These are phyloP conservation scores for Lontra canadensis DNA, from an alignment of 2,113 vertebrate genomes.

Conservation along the genomic window DNA sequence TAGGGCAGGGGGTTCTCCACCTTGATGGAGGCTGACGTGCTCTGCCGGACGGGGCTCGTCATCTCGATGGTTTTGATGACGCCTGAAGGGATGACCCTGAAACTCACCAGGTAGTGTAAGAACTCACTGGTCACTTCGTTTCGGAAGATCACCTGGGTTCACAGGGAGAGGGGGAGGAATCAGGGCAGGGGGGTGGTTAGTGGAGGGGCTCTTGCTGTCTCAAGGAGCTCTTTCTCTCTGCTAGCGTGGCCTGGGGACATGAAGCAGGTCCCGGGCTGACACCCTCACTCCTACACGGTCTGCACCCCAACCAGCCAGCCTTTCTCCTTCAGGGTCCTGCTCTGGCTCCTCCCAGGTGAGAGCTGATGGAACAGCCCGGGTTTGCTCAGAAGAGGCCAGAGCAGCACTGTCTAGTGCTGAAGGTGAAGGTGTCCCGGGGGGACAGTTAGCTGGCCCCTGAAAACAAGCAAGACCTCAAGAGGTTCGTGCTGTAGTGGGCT, in stretches of 20 bases:
- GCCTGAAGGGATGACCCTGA: conserved; percentile 85
- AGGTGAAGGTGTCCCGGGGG: not conserved
- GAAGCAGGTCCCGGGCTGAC: not conserved
- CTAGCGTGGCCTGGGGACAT: not conserved
- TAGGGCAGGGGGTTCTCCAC: conserved; percentile 90
- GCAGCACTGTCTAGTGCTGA: not conserved
- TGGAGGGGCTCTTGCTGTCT: not conserved
- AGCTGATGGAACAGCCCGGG: not conserved
- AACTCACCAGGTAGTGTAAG: conserved; percentile 88
- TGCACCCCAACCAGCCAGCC: not conserved
- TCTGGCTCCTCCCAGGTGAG: not conserved
- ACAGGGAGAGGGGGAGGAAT: not conserved
- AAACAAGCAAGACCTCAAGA: not conserved
- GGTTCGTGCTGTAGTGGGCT: not conserved
- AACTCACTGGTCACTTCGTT: conserved; percentile 89
- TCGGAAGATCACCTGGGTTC: conserved; percentile 89
- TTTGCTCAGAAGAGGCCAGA: not conserved
- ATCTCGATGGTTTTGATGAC: conserved; percentile 85
- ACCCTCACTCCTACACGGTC: not conserved
- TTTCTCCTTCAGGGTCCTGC: not conserved
- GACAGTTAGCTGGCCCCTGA: not conserved
- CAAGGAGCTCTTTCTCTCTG: not conserved
- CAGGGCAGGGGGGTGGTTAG: not conserved
- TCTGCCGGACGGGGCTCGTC: conserved; percentile 83
- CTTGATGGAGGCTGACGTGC: conserved; percentile 77